Evolutionary conservation across 2,113 vertebrate genomes (phyloP).

Genomic region (Bucco capensis): DNA sequence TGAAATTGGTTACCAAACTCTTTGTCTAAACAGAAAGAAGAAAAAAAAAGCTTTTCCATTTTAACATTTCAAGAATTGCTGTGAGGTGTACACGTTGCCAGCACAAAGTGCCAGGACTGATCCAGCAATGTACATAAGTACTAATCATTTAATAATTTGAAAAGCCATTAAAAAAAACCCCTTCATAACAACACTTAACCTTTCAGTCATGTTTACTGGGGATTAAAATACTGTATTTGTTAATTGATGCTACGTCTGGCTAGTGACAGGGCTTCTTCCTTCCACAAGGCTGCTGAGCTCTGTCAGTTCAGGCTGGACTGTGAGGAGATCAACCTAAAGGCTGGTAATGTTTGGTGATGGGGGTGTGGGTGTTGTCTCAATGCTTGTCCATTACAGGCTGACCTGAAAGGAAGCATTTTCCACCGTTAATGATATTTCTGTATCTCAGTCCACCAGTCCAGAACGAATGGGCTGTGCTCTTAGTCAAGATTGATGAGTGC

Average conservation of each 20-base stretch:
- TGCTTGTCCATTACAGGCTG: constrained; percentile 4
- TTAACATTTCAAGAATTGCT: not conserved
- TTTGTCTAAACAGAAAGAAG: not conserved
- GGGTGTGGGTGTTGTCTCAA: not conserved
- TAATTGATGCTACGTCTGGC: constrained; percentile 8
- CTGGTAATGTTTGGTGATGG: not conserved
- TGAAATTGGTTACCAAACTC: constrained; percentile 11
- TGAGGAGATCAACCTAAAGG: not conserved
- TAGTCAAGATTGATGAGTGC: constrained; percentile 46
- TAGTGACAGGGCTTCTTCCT: not conserved
- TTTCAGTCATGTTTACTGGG: constrained; percentile 14
- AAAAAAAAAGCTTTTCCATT: not conserved
- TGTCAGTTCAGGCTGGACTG: not conserved
- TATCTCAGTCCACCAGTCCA: constrained; percentile 61
- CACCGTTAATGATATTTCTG: constrained; percentile 60
- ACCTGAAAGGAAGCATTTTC: constrained; percentile 57
- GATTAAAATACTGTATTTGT: constrained; percentile 1
- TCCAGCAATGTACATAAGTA: constrained; percentile 25
- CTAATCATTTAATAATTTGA: constrained; percentile 55
- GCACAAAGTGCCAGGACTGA: constrained; percentile 7
- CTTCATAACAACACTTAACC: constrained; percentile 44
- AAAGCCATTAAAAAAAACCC: constrained; percentile 25
- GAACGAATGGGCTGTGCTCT: constrained; percentile 62
- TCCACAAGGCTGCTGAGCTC: not conserved
- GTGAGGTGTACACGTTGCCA: not conserved